Evolutionary conservation across 1,140 invertebrate genomes (phyloP).

Genomic region (Heliothis virescens): DNA sequence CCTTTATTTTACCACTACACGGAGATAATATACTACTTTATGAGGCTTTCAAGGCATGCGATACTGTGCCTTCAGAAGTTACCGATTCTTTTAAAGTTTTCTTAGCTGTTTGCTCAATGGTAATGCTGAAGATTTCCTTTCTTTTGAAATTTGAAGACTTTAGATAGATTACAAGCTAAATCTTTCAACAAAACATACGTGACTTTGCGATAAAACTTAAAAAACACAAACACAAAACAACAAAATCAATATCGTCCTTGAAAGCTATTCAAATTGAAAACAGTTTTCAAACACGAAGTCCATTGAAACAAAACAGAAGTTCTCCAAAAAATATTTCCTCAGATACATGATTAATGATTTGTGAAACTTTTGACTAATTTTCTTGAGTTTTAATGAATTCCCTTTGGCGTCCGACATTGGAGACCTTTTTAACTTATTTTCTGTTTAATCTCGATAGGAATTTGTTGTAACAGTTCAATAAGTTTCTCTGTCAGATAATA

Average conservation of each 20-base stretch:
- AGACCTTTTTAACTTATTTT: slow-evolving; percentile 39
- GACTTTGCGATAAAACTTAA: background rate
- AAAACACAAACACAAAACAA: background rate
- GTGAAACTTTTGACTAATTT: slow-evolving; percentile 55
- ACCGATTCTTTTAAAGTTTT: too few species aligned
- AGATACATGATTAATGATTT: slow-evolving; percentile 55
- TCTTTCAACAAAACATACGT: background rate
- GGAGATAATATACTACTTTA: too few species aligned
- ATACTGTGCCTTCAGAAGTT: too few species aligned
- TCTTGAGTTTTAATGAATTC: slow-evolving; percentile 53
- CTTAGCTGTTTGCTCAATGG: too few species aligned
- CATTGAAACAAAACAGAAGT: slow-evolving; percentile 12
- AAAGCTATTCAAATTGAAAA: too few species aligned
- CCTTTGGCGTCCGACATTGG: slow-evolving; percentile 19
- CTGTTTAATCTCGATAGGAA: background rate
- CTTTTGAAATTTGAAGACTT: too few species aligned
- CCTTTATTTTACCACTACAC: too few species aligned
- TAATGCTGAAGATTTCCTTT: too few species aligned
- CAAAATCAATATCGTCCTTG: background rate
- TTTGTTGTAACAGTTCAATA: slow-evolving; percentile 19
- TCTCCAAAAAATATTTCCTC: slow-evolving; percentile 49
- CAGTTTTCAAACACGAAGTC: background rate
- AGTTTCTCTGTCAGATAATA: background rate
- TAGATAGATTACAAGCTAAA: background rate
- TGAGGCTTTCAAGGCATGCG: too few species aligned